Percentiles rank a stretch among this genome's conserved stretches.
These are phyloP conservation scores for Drosophila nikananu DNA, from an alignment of 1,140 invertebrate species.

Conservation along the genomic window DNA sequence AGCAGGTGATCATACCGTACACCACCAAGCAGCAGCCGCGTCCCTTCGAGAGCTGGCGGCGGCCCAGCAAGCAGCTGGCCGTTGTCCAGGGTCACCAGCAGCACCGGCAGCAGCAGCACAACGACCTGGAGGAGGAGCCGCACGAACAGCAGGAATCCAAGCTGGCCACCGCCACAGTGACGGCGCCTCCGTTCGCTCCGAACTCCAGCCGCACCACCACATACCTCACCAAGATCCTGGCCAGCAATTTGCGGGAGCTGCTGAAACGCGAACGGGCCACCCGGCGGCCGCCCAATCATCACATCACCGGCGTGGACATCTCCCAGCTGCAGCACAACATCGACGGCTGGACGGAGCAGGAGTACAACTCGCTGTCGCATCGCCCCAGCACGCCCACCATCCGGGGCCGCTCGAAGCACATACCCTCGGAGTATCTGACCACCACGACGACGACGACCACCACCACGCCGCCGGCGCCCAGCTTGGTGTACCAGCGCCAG, in stretches of 20 bases:
- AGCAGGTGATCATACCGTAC: slow-evolving; percentile 92
- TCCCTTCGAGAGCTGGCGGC: slow-evolving; percentile 85
- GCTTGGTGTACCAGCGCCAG: slow-evolving; percentile 53
- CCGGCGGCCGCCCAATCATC: slow-evolving; percentile 50
- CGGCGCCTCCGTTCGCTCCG: slow-evolving; percentile 61
- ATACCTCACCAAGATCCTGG: slow-evolving; percentile 82
- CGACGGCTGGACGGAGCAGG: slow-evolving; percentile 93
- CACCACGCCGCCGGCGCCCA: slow-evolving; percentile 51
- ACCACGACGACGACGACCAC: slow-evolving; percentile 86
- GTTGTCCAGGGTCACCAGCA: not conserved
- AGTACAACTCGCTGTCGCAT: slow-evolving; percentile 87
- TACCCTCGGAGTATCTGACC: slow-evolving; percentile 91
- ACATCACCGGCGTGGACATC: slow-evolving; percentile 89
- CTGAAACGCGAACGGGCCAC: slow-evolving; percentile 76
- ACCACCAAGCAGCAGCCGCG: slow-evolving; percentile 88
- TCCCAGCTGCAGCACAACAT: slow-evolving; percentile 92
- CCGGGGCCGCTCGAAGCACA: slow-evolving; percentile 89
- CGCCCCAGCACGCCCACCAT: slow-evolving; percentile 87
- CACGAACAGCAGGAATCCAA: slow-evolving; percentile 86
- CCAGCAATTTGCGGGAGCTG: slow-evolving; percentile 75
- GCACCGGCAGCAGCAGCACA: slow-evolving; percentile 17
- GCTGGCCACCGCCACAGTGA: slow-evolving; percentile 73
- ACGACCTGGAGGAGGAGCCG: slow-evolving; percentile 64
- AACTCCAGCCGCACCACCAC: slow-evolving; percentile 62
- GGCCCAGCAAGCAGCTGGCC: slow-evolving; percentile 55